phyloP scores from a whole-genome alignment of 2,797 vertebrate species.

The Tenualosa ilisha region DNA sequence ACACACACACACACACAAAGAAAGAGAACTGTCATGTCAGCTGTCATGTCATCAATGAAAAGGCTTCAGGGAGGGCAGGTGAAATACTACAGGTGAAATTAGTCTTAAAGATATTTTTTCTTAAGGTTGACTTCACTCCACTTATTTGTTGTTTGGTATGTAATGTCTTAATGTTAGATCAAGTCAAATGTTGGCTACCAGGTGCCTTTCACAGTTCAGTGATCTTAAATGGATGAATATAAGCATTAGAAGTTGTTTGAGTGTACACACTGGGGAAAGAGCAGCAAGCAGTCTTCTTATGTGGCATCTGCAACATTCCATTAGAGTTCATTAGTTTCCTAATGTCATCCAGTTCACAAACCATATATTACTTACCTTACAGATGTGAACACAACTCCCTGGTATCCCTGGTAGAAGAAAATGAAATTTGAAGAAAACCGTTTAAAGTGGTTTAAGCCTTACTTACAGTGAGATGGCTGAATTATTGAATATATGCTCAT shows the following conservation, averaged over 20 bases:
- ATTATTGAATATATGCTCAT: too few relatives aligned
- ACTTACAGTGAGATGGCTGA: too few relatives aligned
- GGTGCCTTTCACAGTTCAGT: background rate
- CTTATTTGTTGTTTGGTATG: background rate
- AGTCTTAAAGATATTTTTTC: background rate
- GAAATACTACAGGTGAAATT: background rate
- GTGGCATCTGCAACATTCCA: background rate
- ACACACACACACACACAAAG: slow-evolving; percentile 7
- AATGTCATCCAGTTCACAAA: background rate
- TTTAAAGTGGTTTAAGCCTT: too few relatives aligned
- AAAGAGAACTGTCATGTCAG: background rate
- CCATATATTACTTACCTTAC: background rate
- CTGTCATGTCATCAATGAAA: background rate
- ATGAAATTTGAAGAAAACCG: too few relatives aligned
- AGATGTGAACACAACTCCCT: background rate
- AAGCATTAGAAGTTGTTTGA: background rate
- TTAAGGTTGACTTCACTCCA: background rate
- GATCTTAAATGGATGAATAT: background rate
- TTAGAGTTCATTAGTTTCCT: background rate
- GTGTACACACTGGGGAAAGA: background rate
- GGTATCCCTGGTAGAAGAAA: too few relatives aligned
- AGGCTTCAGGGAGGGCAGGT: background rate
- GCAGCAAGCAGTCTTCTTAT: background rate
- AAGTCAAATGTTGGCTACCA: background rate
- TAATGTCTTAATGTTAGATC: background rate